Conservation (phyloP, 2,113 vertebrate genomes). For the Dasyornis broadbenti region DNA sequence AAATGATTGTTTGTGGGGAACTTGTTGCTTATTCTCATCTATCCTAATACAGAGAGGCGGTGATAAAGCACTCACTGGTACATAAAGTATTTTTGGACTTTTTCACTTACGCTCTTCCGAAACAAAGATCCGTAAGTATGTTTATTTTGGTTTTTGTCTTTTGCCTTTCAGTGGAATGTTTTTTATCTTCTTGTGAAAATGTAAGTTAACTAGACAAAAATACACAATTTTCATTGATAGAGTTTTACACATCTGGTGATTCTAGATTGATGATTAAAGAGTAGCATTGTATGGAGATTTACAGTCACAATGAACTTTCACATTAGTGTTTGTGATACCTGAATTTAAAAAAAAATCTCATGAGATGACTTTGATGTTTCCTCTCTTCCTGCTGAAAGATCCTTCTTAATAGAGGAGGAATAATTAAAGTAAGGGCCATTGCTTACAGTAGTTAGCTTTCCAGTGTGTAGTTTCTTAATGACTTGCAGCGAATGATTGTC, state of each 20-base stretch:
- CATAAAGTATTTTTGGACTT: slow-evolving; percentile 98
- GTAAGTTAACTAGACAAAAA: not conserved
- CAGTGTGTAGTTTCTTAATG: not conserved
- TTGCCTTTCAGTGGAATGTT: not conserved
- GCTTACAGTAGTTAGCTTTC: not conserved
- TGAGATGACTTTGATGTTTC: not conserved
- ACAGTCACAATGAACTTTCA: not conserved
- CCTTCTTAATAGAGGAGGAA: not conserved
- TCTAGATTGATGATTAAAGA: not conserved
- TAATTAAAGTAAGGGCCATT: not conserved
- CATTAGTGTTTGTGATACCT: not conserved
- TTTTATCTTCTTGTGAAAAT: not conserved
- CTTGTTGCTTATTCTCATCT: not conserved
- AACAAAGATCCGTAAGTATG: slow-evolving; percentile 85
- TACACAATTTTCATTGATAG: not conserved
- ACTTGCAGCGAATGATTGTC: not conserved
- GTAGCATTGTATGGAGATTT: not conserved
- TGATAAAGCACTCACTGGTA: slow-evolving; percentile 94
- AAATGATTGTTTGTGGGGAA: not conserved
- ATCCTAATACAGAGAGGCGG: slow-evolving; percentile 82
- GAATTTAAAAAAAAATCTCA: not conserved
- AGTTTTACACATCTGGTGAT: not conserved
- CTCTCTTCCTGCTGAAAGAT: not conserved
- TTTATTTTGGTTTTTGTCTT: not conserved
- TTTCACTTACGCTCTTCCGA: slow-evolving; percentile 79